Evolutionary conservation across 2,797 vertebrate genomes (phyloP).

Genomic region (Euphonia xanthogaster): DNA sequence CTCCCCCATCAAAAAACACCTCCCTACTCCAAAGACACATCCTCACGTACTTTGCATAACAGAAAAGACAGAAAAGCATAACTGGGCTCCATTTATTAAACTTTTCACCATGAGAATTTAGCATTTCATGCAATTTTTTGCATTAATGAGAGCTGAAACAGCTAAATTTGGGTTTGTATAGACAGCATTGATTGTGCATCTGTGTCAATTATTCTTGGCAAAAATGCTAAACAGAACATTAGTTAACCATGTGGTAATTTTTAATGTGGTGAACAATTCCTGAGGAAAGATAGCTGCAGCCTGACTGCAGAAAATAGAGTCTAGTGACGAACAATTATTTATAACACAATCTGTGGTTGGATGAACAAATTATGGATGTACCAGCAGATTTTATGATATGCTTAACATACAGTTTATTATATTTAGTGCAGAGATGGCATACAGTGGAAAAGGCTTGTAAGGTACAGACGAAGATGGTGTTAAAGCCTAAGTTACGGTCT

Average conservation of each 20-base stretch:
- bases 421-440: background rate
- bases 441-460: background rate
- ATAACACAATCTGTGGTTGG: background rate
- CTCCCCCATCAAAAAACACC: background rate
- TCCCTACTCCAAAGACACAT: background rate
- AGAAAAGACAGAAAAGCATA: constrained; percentile 45
- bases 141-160: constrained; percentile 67
- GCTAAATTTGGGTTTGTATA: constrained; percentile 52
- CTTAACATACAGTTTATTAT: constrained; percentile 10
- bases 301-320: background rate
- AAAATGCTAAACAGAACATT: constrained; percentile 64
- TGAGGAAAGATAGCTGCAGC: constrained; percentile 12
- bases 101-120: constrained; percentile 36
- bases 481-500: background rate
- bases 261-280: constrained; percentile 28
- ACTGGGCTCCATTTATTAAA: constrained; percentile 39
- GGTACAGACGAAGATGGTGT: background rate
- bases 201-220: constrained; percentile 46
- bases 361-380: constrained; percentile 29
- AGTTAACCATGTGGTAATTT: constrained; percentile 51
- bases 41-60: constrained; percentile 49
- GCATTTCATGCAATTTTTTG: constrained; percentile 61
- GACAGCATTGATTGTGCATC: constrained; percentile 42
- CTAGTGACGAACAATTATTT: constrained; percentile 12
- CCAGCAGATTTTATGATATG: constrained; percentile 5